Evolutionary conservation across 2,888 invertebrate genomes (phyloP), one percentile per base, ranked within the genome.

Genomic region (Orthonevra nobilis): DNA sequence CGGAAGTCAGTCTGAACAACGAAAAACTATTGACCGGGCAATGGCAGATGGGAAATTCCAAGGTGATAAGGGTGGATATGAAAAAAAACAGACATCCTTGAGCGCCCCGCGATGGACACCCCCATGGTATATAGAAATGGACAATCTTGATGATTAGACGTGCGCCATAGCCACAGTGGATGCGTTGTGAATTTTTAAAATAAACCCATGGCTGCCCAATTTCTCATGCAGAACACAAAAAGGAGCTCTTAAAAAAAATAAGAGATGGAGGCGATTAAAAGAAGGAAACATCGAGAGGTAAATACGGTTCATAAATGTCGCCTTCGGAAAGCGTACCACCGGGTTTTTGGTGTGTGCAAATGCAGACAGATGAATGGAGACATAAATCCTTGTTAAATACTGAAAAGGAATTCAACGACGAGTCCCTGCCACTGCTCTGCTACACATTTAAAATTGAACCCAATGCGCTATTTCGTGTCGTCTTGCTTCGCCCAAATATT

Each of bases 321-420:
- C 50, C 32, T 28, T 32, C 28, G 48, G 46, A 30, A 15, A n/a
- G 60, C n/a, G n/a, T n/a, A n/a, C n/a, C n/a, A n/a, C n/a, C n/a
- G n/a, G n/a, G n/a, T n/a, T n/a, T n/a, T n/a, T n/a, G n/a, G n/a
- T 14, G 50, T 40, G 17, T 38, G 20, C 19, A 5, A 12, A 38
- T 32, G 34, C 12, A 72, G 66, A 79, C 73, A 73, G 79, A 79
- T 73, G 79, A 56, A 79, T 79, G 73, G 66, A 68, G 73, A 79
- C 61, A 79, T 79, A 79, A 79, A 79, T 79, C 79, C 79, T 79
- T 79, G 73, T 79, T 79, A 79, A 79, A 79, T 68, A 61, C 60
- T 34, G 9, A 48, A 7, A 15, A 14, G 14, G 6, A 7, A 14
- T 19, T 32, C 23, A 5, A 23, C 23, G 3, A 4, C 23, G 23